Percentiles rank a stretch among this genome's conserved stretches.
Conservation (phyloP, 1,140 invertebrate species). For the Cecropterus lyciades region DNA sequence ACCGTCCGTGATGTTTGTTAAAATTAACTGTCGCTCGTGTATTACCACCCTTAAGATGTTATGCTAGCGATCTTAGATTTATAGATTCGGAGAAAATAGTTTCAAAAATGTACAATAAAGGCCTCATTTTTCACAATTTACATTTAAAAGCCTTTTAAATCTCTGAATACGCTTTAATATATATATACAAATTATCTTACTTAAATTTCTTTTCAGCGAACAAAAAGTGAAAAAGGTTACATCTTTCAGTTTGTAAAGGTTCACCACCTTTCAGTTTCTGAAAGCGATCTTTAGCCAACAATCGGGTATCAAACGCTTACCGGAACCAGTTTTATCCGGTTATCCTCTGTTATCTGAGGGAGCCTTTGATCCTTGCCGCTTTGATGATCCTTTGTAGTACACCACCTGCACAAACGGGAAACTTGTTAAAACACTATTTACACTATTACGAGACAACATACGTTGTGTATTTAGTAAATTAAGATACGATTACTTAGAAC, state of each 20-base stretch:
- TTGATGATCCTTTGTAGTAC: conserved; percentile 60
- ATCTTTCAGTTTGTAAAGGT: conserved; percentile 38
- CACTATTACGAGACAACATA: background rate
- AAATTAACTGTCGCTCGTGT: no score
- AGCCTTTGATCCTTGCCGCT: conserved; percentile 63
- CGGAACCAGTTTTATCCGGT: conserved; percentile 44
- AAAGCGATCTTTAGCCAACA: conserved; percentile 61
- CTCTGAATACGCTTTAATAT: background rate
- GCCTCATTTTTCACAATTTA: background rate
- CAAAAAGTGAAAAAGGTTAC: conserved; percentile 22
- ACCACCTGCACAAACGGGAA: conserved; percentile 62
- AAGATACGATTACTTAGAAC: no score
- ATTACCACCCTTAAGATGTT: no score
- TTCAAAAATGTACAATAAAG: no score
- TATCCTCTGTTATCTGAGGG: conserved; percentile 58
- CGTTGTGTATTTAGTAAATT: background rate
- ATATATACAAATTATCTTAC: background rate
- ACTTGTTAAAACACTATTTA: conserved; percentile 51
- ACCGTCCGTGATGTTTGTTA: no score
- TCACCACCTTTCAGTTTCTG: conserved; percentile 52
- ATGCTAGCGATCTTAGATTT: no score
- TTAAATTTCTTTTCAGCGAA: conserved; percentile 9
- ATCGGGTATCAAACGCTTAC: conserved; percentile 68
- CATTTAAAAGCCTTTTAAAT: conserved; percentile 14
- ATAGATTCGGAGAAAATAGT: no score